A percentile compares a stretch with the other conserved stretches of the same genome.
Conservation (phyloP, 2,888 invertebrate species). For the Dusona sp. region DNA sequence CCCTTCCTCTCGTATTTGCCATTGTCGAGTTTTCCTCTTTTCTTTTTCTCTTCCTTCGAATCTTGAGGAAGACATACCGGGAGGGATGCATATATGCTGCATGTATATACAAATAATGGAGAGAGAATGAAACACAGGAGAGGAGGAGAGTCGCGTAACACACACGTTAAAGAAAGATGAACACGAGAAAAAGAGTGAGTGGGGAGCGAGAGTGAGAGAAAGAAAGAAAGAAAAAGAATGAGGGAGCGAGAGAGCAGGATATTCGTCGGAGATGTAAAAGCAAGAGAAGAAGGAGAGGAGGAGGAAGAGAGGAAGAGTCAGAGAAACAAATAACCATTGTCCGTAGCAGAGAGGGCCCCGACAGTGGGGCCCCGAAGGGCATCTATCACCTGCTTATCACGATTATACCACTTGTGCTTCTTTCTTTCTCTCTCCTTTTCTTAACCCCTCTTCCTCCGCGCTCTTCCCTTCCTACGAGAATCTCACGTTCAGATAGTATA, state of each 20-base stretch:
- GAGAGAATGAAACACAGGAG: conserved; percentile 19
- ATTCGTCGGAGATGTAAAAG: conserved; percentile 36
- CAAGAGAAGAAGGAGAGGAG: conserved; percentile 39
- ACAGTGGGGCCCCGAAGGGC: conserved; percentile 82
- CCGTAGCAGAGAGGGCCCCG: conserved; percentile 78
- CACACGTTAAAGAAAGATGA: conserved; percentile 7
- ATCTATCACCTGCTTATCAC: conserved; percentile 85
- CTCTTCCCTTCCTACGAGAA: conserved; percentile 17
- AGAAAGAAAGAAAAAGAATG: too few species aligned
- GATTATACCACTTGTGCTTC: conserved; percentile 83
- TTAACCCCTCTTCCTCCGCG: conserved; percentile 47
- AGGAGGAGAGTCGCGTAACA: conserved; percentile 50
- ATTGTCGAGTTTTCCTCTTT: conserved; percentile 33
- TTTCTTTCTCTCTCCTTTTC: conserved; percentile 67
- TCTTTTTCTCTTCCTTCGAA: background rate
- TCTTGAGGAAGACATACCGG: conserved; percentile 47
- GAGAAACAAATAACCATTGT: conserved; percentile 85
- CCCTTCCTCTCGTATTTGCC: conserved; percentile 21
- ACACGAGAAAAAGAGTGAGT: conserved; percentile 7
- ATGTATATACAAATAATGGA: conserved; percentile 57
- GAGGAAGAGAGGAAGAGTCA: conserved; percentile 73
- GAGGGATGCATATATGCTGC: conserved; percentile 32
- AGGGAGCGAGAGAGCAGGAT: conserved; percentile 21
- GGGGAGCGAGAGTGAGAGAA: conserved; percentile 33
- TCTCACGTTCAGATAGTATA: conserved; percentile 50